phyloP scores from a whole-genome alignment of 2,113 vertebrate genomes.

The Neotragus pygmaeus region DNA sequence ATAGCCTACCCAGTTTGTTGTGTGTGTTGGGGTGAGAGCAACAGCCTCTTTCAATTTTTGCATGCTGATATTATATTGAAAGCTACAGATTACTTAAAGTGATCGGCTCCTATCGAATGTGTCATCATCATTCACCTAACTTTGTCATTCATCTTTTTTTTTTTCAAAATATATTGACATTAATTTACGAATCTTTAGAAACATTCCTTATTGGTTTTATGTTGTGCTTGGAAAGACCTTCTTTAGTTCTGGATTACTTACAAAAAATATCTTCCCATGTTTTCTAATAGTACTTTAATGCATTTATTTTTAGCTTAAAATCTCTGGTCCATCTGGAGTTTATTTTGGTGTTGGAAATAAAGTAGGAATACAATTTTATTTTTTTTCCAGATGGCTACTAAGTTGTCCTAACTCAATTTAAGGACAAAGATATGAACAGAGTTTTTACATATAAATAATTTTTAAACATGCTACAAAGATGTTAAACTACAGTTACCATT shows the following conservation, averaged over 20 bases:
- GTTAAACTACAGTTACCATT: conserved; percentile 14
- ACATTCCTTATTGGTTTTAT: neutral
- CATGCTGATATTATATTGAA: neutral
- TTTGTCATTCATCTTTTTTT: neutral
- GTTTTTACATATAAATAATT: conserved; percentile 31
- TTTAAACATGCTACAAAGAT: conserved; percentile 44
- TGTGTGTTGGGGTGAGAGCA: neutral
- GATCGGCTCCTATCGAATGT: neutral
- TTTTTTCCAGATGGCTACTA: conserved; percentile 69
- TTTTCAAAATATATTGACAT: neutral
- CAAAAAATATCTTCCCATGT: conserved; percentile 49
- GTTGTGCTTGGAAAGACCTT: conserved; percentile 11
- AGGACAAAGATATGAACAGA: conserved; percentile 55
- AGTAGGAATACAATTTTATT: conserved; percentile 65
- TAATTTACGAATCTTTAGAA: neutral
- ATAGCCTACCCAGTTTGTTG: neutral
- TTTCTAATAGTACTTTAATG: conserved; percentile 70
- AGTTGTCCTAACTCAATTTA: conserved; percentile 67
- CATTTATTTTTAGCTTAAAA: conserved; percentile 70
- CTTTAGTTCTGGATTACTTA: conserved; percentile 44
- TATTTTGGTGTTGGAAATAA: conserved; percentile 73
- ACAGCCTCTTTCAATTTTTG: neutral
- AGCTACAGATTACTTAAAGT: neutral
- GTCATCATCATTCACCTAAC: neutral
- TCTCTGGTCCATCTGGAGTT: conserved; percentile 74